Conservation (phyloP, 2,888 invertebrate species). For the Darwinula stevensoni region DNA sequence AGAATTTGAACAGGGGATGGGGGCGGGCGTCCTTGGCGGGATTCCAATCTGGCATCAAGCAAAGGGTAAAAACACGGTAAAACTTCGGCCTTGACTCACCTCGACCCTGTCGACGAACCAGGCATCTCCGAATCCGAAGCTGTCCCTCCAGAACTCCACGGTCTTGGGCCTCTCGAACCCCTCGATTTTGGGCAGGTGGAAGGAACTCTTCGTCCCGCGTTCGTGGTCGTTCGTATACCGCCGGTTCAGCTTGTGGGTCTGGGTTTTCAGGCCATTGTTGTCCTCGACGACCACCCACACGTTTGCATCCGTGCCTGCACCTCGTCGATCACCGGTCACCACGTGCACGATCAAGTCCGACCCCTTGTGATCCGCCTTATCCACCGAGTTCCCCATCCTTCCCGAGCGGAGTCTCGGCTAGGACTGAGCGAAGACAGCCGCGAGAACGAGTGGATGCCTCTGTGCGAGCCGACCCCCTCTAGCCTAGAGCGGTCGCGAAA, state of each 20-base stretch:
- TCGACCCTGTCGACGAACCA: constrained; percentile 1
- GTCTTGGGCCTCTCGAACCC: not conserved
- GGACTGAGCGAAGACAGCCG: no score
- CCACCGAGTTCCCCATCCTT: no score
- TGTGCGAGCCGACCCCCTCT: no score
- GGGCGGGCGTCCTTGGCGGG: no score
- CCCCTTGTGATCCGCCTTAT: not conserved
- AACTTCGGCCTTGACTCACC: no score
- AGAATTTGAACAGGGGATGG: no score
- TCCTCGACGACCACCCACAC: constrained; percentile 16
- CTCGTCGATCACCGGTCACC: constrained; percentile 17
- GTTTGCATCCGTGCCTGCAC: constrained; percentile 17
- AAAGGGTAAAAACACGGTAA: no score
- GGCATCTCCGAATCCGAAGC: constrained; percentile 1
- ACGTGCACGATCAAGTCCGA: constrained; percentile 14
- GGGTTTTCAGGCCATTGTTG: constrained; percentile 13
- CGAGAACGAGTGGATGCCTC: no score
- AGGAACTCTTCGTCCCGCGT: constrained; percentile 15
- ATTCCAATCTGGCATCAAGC: no score
- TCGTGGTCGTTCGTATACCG: constrained; percentile 15
- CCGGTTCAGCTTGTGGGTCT: constrained; percentile 14
- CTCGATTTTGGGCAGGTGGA: constrained; percentile 10
- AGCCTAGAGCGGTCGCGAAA: no score
- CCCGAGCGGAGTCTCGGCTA: no score
- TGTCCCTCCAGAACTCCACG: not conserved